Evolutionary conservation across 2,888 invertebrate species (phyloP), one percentile per base, ranked within the genome.

Genomic region (Mythimna vitellina): DNA sequence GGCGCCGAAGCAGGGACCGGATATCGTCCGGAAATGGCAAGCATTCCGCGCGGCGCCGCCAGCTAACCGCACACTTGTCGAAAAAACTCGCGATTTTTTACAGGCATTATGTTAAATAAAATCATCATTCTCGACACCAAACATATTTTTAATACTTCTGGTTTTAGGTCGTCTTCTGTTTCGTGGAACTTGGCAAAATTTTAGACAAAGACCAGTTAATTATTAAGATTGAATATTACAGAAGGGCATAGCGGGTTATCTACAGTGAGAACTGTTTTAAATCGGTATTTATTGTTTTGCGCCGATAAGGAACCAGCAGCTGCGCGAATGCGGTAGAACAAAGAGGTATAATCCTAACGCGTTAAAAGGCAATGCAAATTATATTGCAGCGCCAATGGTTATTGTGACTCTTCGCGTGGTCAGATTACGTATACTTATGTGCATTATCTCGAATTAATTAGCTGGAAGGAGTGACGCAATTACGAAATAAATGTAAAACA

Each of bases 11-110:
- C 87, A 89, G 88, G 91, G 90, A 89, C 94, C 96, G 96, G 96
- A 96, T 93, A 94, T 92, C 92, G 93, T 95, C 96, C 95, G 96
- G 96, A 96, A 96, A 96, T 96, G 93, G 94, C 94, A 87, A 84
- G 92, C 95, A 96, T 96, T 93, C 96, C 95, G 90, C 93, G 90
- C 93, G 94, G 92, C 94, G 83, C 80, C 83, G 92, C 82, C 87
- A 86, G 89, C 89, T 89, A 88, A 89, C 92, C 93, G 91, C 92
- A 91, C 87, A 89, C 89, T 91, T 88, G 87, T 89, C 91, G 89
- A 92, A 93, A 93, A 90, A 90, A 89, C 82, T 88, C 88, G 89
- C 82, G 83, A 81, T 86, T 88, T 89, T 89, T 88, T 86, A 85
- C 78, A 81, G 76, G 74, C 74, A 76, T 78, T 76, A 78, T 80